Evolutionary conservation across 2,113 vertebrate genomes (phyloP).

Genomic region (Limnothrissa miodon): DNA sequence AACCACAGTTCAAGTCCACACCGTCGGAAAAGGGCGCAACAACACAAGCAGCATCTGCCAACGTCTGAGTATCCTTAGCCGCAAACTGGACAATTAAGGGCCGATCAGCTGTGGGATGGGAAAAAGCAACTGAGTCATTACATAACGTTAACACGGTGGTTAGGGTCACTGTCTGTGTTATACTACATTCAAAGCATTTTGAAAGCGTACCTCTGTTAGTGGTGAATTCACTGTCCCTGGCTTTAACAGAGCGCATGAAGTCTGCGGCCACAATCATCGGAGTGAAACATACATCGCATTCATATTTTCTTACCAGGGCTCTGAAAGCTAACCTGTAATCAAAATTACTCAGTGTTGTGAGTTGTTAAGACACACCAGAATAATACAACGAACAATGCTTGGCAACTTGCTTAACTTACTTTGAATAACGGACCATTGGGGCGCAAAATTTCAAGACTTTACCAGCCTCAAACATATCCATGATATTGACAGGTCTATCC

Average conservation of each 20-base stretch:
- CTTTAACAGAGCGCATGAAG: conserved; percentile 90
- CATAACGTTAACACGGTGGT: not conserved
- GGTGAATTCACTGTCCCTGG: conserved; percentile 97
- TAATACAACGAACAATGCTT: not conserved
- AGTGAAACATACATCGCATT: conserved; percentile 92
- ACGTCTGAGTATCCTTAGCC: conserved; percentile 85
- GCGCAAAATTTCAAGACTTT: conserved; percentile 87
- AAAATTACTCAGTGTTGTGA: not conserved
- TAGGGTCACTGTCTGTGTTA: not conserved
- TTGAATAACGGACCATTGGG: conserved; percentile 98
- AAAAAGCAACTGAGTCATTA: not conserved
- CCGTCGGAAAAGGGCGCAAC: conserved; percentile 89
- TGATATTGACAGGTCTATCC: conserved; percentile 48
- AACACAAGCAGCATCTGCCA: conserved; percentile 85
- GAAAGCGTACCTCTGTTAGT: conserved; percentile 80
- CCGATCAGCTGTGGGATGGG: conserved; percentile 78
- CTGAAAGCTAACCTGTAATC: conserved; percentile 86
- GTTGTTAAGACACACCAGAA: not conserved
- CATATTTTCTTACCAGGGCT: conserved; percentile 88
- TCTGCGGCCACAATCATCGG: conserved; percentile 96
- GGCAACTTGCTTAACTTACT: conserved; percentile 79
- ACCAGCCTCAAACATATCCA: conserved; percentile 85
- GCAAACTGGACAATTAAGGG: conserved; percentile 96
- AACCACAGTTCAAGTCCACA: conserved; percentile 96
- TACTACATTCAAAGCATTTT: not conserved